Evolutionary conservation across 2,113 vertebrate genomes (phyloP).

Genomic region (Otocyon megalotis): DNA sequence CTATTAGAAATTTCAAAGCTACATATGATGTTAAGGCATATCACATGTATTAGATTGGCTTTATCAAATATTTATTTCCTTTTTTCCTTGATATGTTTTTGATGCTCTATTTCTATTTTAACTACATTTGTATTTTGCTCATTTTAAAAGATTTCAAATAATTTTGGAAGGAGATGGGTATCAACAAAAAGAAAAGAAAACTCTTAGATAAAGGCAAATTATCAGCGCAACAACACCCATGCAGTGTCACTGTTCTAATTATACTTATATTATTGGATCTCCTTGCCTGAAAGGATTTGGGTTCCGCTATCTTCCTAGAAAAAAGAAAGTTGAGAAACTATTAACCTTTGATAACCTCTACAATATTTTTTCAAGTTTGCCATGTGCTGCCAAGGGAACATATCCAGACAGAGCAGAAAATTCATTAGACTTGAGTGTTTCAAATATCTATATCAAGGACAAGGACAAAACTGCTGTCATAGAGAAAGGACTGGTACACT

Average conservation of each 20-base stretch:
- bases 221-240: neutral
- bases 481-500: constrained; percentile 28
- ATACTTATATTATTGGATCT: constrained; percentile 33
- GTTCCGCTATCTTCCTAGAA: constrained; percentile 67
- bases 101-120: constrained; percentile 1
- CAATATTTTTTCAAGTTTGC: constrained; percentile 72
- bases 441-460: constrained; percentile 77
- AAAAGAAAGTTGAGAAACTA: constrained; percentile 59
- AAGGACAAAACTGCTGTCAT: constrained; percentile 65
- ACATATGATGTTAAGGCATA: neutral
- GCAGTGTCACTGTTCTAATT: neutral
- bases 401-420: constrained; percentile 73
- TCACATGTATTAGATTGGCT: neutral
- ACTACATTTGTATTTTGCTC: neutral
- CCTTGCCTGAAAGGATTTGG: constrained; percentile 53
- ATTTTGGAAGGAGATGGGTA: neutral
- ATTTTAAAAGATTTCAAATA: constrained; percentile 46
- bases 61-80: constrained; percentile 16
- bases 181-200: constrained; percentile 1
- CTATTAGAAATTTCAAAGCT: constrained; percentile 26
- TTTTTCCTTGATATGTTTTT: neutral
- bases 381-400: constrained; percentile 45
- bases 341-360: constrained; percentile 77
- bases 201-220: constrained; percentile 23
- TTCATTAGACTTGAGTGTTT: constrained; percentile 78